Evolutionary conservation across 2,888 invertebrate genomes (phyloP).

Genomic region (Mermis nigrescens): DNA sequence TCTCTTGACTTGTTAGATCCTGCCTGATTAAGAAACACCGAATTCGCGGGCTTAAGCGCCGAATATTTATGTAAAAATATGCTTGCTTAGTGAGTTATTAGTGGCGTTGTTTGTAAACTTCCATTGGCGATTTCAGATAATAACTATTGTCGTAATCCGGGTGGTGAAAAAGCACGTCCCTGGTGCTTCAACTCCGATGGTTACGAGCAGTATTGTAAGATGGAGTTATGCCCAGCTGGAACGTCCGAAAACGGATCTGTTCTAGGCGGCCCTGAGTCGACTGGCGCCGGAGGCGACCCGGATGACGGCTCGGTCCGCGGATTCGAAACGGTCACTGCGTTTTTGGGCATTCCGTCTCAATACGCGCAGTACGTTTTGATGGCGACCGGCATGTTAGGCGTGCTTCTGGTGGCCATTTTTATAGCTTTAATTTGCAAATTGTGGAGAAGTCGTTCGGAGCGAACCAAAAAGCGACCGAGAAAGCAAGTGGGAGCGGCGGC

Average conservation of each 20-base stretch:
- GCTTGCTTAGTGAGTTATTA: too few relatives aligned
- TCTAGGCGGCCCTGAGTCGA: background rate
- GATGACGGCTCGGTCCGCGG: background rate
- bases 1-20: too few relatives aligned
- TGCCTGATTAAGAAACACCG: too few relatives aligned
- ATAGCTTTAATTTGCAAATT: background rate
- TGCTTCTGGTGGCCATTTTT: background rate
- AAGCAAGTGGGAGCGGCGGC: too few relatives aligned
- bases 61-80: too few relatives aligned
- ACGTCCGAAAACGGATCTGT: background rate
- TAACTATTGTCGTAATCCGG: conserved; percentile 76
- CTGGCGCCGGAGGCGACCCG: background rate
- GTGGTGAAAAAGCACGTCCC: conserved; percentile 52
- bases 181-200: conserved; percentile 61
- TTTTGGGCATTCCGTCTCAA: background rate
- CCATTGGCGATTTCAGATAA: conserved; percentile 36
- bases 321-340: background rate
- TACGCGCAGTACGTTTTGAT: background rate
- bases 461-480: background rate
- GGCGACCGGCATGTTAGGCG: background rate
- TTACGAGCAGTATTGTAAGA: conserved; percentile 60
- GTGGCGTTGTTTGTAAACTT: too few relatives aligned
- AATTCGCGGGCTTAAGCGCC: too few relatives aligned
- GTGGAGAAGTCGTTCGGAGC: background rate
- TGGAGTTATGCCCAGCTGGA: conserved; percentile 50